These are phyloP conservation scores for Ischnura elegans DNA, from an alignment of 2,888 invertebrate species.

Conservation along the genomic window DNA sequence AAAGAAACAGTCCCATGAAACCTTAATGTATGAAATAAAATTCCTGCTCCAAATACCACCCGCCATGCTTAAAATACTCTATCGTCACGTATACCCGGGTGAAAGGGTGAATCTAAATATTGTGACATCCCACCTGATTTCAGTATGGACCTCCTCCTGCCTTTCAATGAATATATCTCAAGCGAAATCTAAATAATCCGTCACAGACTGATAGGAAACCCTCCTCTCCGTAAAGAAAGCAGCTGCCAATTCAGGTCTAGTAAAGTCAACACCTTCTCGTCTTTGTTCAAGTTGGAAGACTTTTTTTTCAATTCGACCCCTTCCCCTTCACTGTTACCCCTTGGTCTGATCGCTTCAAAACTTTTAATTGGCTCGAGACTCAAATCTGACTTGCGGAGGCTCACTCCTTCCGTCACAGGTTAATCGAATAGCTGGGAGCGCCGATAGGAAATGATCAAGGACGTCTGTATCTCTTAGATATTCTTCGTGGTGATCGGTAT, in stretches of 20 bases:
- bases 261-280: background rate
- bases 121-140: too few relatives aligned
- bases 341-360: background rate
- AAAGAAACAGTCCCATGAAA: too few relatives aligned
- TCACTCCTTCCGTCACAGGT: background rate
- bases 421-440: background rate
- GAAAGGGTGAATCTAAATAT: too few relatives aligned
- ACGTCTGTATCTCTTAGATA: background rate
- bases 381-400: background rate
- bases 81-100: too few relatives aligned
- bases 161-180: too few relatives aligned
- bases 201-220: background rate
- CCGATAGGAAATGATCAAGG: background rate
- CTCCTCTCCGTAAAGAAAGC: background rate
- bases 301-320: background rate
- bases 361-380: constrained; percentile 18
- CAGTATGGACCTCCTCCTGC: too few relatives aligned
- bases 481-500: background rate
- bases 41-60: too few relatives aligned
- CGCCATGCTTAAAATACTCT: too few relatives aligned
- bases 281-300: background rate
- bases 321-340: background rate
- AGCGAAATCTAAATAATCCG: too few relatives aligned
- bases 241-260: background rate
- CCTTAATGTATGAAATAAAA: too few relatives aligned